A percentile compares a stretch with the other conserved stretches of the same genome.
Conservation (phyloP, 2,888 invertebrate genomes). For the Polymixis flavicincta region DNA sequence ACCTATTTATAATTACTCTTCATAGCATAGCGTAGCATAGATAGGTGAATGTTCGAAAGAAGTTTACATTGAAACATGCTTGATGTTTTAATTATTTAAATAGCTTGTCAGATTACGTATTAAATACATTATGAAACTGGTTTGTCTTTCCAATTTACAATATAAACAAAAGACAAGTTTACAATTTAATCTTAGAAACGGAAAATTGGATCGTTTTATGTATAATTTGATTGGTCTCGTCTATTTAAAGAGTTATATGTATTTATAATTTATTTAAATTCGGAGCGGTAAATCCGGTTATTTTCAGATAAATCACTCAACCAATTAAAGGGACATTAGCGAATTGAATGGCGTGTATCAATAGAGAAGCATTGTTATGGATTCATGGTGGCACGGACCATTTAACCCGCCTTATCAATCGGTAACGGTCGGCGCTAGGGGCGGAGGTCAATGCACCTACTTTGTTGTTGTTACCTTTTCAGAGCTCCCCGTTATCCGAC, state of each 20-base stretch:
- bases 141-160: slow-evolving; percentile 21
- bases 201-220: slow-evolving; percentile 17
- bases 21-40: background rate
- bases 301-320: slow-evolving; percentile 83
- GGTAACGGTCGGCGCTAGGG: slow-evolving; percentile 76
- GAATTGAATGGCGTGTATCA: slow-evolving; percentile 86
- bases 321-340: slow-evolving; percentile 88
- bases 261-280: slow-evolving; percentile 62
- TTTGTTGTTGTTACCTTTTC: slow-evolving; percentile 71
- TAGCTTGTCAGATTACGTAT: slow-evolving; percentile 19
- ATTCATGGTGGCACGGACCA: slow-evolving; percentile 81
- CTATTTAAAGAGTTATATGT: slow-evolving; percentile 21
- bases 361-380: slow-evolving; percentile 82
- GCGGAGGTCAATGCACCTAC: slow-evolving; percentile 82
- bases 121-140: slow-evolving; percentile 8
- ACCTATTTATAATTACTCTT: background rate
- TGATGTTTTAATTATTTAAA: slow-evolving; percentile 17
- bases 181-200: slow-evolving; percentile 6
- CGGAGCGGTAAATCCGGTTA: slow-evolving; percentile 68
- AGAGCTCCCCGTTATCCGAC: slow-evolving; percentile 62
- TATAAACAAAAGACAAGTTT: slow-evolving; percentile 31
- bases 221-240: slow-evolving; percentile 30
- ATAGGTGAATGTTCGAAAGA: slow-evolving; percentile 1
- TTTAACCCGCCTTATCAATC: slow-evolving; percentile 86
- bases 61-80: slow-evolving; percentile 26